phyloP scores from a whole-genome alignment of 2,888 invertebrate genomes.

The Andrena fulva region DNA sequence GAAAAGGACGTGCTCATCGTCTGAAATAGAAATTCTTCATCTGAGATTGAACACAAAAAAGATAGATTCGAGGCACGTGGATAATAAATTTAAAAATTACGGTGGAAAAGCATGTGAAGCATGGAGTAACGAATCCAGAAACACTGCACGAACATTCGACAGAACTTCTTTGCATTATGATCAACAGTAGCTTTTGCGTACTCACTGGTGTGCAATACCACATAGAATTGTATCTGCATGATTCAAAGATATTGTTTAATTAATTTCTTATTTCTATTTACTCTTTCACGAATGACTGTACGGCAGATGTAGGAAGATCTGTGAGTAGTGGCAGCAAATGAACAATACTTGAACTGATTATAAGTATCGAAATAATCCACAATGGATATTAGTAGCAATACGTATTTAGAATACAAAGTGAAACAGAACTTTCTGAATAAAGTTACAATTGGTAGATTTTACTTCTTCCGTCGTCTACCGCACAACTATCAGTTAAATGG shows the following conservation, averaged over 20 bases:
- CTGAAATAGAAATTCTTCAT: neutral
- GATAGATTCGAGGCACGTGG: too few relatives aligned
- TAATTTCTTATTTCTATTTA: neutral
- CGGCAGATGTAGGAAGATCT: neutral
- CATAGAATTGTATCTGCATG: constrained; percentile 41
- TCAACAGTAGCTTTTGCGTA: constrained; percentile 38
- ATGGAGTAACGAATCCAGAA: neutral
- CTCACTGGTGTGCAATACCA: constrained; percentile 37
- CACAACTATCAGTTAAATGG: neutral
- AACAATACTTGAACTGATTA: too few relatives aligned
- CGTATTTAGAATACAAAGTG: too few relatives aligned
- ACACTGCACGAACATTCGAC: neutral
- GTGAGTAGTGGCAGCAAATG: neutral
- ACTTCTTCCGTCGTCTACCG: neutral
- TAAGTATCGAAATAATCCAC: too few relatives aligned
- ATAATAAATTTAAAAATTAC: neutral
- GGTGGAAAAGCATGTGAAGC: neutral
- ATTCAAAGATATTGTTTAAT: neutral
- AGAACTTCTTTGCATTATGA: constrained; percentile 11
- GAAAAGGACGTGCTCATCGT: neutral
- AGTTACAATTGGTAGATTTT: too few relatives aligned
- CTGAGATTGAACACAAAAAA: too few relatives aligned
- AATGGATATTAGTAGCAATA: too few relatives aligned
- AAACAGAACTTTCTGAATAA: too few relatives aligned
- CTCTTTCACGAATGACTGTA: neutral